Evolutionary conservation across 2,888 invertebrate genomes (phyloP), one percentile per base, ranked within the genome.

Genomic region (Pollenia amentaria): DNA sequence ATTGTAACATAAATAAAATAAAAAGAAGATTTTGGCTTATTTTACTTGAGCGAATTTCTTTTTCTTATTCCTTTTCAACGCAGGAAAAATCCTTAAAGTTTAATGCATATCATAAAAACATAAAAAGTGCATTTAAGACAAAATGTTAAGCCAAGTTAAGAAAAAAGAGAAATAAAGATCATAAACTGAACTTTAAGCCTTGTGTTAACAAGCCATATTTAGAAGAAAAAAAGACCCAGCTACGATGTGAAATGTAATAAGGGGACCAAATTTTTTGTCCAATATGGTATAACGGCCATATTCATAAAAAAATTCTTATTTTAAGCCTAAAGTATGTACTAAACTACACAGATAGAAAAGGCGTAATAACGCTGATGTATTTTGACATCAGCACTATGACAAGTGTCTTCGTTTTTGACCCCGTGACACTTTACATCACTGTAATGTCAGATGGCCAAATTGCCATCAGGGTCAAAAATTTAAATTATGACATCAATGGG

Each of bases 91-190:
- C 7, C 57, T 64, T 21, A 18, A 57, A 6, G 7, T 18, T 11
- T 46, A 76, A 29, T 21, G 14, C 29, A 51, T 51, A 60, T 60
- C 42, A 21, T 44, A 44, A 75, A 75, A 82, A 82, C 67, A 75
- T 75, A 75, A 67, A 81, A 75, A 81, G 60, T 75, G 67, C 75
- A 75, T 82, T 81, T 82, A 82, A 51, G 57, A n/a, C 46, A 69
- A 16, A 48, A 16, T 29, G 10, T n/a, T n/a, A 46, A 72, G 44
- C 18, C 21, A 65, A 40, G 57, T 18, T n/a, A 18, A n/a, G n/a
- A 64, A 46, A 18, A 1, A 55, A 16, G 42, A 44, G 10, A n/a
- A 21, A 69, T 29, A n/a, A 14, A 62, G 40, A 75, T 67, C 75
- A 67, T 60, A 60, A 82, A 82, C 40, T 75, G 81, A 81, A 51